phyloP scores from a whole-genome alignment of 37 sponge, comb jelly and placozoan species.

The Haliclona indistincta region DNA sequence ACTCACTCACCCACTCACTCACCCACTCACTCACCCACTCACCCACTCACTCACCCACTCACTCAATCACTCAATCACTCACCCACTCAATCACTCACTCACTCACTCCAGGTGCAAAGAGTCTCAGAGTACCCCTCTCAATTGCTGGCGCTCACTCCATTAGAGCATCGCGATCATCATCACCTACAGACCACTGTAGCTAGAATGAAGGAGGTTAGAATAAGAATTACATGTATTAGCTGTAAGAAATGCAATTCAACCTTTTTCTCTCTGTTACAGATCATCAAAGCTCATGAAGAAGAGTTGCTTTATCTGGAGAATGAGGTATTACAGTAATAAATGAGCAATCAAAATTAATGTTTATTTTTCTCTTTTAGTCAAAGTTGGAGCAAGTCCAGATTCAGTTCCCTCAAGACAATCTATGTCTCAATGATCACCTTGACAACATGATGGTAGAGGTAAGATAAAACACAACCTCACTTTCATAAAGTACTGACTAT shows the following conservation, averaged over 20 bases:
- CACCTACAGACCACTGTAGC: slow-evolving; percentile 45
- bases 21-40: too few relatives aligned
- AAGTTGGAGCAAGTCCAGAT: slow-evolving; percentile 62
- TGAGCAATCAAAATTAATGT: too few relatives aligned
- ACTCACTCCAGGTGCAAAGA: slow-evolving; percentile 54
- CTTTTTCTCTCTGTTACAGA: slow-evolving; percentile 24
- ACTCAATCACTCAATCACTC: too few relatives aligned
- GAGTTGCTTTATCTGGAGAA: slow-evolving; percentile 41
- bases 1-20: too few relatives aligned
- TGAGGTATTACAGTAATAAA: too few relatives aligned
- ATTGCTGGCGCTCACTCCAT: slow-evolving; percentile 46
- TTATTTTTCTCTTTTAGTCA: too few relatives aligned
- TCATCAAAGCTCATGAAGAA: slow-evolving; percentile 51
- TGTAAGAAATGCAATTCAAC: too few relatives aligned
- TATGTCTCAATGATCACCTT: slow-evolving; percentile 37
- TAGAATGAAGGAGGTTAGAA: slow-evolving; percentile 17
- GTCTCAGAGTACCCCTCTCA: slow-evolving; percentile 62
- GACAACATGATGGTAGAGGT: slow-evolving; percentile 59
- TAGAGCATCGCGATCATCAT: slow-evolving; percentile 59
- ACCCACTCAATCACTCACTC: too few relatives aligned
- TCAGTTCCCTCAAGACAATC: slow-evolving; percentile 53
- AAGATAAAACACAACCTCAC: slow-evolving; percentile 20
- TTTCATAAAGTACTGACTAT: too few relatives aligned
- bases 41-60: too few relatives aligned
- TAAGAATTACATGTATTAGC: too few relatives aligned